phyloP scores from a whole-genome alignment of 2,113 vertebrate species.

The Plecotus auritus region DNA sequence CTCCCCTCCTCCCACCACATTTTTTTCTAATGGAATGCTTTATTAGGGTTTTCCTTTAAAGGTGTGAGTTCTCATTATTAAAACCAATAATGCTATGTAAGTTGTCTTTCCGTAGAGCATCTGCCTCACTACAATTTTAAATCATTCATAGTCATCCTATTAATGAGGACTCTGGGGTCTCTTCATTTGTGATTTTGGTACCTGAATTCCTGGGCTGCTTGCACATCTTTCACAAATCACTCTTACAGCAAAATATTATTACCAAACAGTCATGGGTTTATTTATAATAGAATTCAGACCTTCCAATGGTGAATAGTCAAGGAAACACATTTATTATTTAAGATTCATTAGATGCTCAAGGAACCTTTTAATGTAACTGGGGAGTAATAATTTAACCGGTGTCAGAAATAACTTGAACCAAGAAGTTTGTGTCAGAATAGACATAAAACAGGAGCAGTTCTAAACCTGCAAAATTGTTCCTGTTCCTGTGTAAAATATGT shows the following conservation, averaged over 20 bases:
- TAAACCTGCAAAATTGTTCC: slow-evolving; percentile 24
- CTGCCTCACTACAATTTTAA: slow-evolving; percentile 34
- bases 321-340: slow-evolving; percentile 55
- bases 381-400: slow-evolving; percentile 57
- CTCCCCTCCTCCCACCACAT: neutral
- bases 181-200: slow-evolving; percentile 47
- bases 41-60: slow-evolving; percentile 60
- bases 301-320: slow-evolving; percentile 7
- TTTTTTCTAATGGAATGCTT: slow-evolving; percentile 53
- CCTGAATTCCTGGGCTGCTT: slow-evolving; percentile 37
- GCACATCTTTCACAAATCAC: slow-evolving; percentile 51
- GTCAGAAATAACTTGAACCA: slow-evolving; percentile 51
- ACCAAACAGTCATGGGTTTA: slow-evolving; percentile 30
- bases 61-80: slow-evolving; percentile 40
- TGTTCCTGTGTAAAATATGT: slow-evolving; percentile 32
- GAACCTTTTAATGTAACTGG: slow-evolving; percentile 46
- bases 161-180: slow-evolving; percentile 53
- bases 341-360: slow-evolving; percentile 54
- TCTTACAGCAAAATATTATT: slow-evolving; percentile 42
- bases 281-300: slow-evolving; percentile 42
- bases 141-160: slow-evolving; percentile 54
- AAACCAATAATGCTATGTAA: slow-evolving; percentile 47
- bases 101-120: slow-evolving; percentile 1
- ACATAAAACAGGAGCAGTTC: slow-evolving; percentile 20
- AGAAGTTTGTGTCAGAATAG: slow-evolving; percentile 50